phyloP scores from a whole-genome alignment of 2,888 invertebrate species.

The Eudemis profundana region DNA sequence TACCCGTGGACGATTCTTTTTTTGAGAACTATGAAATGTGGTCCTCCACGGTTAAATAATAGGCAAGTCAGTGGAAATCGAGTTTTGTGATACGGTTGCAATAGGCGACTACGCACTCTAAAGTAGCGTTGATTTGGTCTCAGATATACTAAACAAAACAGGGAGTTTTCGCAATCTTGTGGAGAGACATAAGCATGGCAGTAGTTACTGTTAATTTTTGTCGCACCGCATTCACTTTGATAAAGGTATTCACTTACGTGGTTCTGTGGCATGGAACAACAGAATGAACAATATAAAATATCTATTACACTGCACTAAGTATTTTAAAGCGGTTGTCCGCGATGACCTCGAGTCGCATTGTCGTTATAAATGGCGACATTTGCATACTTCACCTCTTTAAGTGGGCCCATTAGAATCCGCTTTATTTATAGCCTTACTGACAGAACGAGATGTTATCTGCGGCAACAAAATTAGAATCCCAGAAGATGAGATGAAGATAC shows the following conservation, averaged over 20 bases:
- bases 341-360: constrained; percentile 25
- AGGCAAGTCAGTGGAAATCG: too few species aligned
- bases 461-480: constrained; percentile 3
- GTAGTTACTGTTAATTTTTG: too few species aligned
- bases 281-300: background rate
- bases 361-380: constrained; percentile 35
- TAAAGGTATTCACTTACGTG: background rate
- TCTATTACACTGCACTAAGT: constrained; percentile 1
- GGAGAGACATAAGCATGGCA: too few species aligned
- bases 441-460: constrained; percentile 4
- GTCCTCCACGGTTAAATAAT: too few species aligned
- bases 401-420: constrained; percentile 14
- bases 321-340: constrained; percentile 7
- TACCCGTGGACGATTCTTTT: too few species aligned
- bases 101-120: too few species aligned
- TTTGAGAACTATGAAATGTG: too few species aligned
- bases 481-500: too few species aligned
- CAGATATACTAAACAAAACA: too few species aligned
- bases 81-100: too few species aligned
- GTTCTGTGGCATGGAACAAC: background rate
- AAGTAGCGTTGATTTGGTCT: too few species aligned
- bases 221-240: background rate
- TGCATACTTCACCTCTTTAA: constrained; percentile 30
- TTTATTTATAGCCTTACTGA: constrained; percentile 24
- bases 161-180: too few species aligned